Evolutionary conservation across 2,113 vertebrate genomes (phyloP), one percentile per base, ranked within the genome.

Genomic region (Brachypodius melanocephalos): DNA sequence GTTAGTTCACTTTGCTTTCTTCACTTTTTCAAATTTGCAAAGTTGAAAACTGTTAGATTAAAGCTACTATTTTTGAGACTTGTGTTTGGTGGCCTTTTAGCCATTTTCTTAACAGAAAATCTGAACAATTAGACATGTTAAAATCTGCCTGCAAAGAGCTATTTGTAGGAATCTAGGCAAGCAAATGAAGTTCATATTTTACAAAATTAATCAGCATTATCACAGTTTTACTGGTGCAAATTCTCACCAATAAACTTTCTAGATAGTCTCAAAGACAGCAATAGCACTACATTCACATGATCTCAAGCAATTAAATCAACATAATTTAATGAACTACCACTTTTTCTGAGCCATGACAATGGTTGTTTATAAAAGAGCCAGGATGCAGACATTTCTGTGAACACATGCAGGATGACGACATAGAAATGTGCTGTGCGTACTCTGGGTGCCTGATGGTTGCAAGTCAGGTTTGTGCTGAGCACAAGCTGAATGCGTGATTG

Each of bases 351-450:
- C 20, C 46, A 55, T 10, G 12, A 46, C 58, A 63, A 52, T 54
- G 14, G 18, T 15, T 67, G 13, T 4, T 59, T 61, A 22, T 40
- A 34, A 29, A 67, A 54, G 40, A 12, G 8, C 4, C 52, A 40
- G 25, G 28, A 40, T 34, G 20, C 6, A 81, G 40, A 52, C 1
- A 5, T n/a, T 38, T 7, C 22, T 59, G 8, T 45, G 1, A 2
- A 8, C 16, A n/a, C 1, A 2, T 8, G 29, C 19, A 59, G 13
- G 9, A 40, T 0, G 2, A 31, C 68, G 13, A 25, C 29, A 45
- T 32, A 17, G 22, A 46, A 46, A 46, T 15, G 16, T 31, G 28
- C 16, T 0, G 0, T 45, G 13, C 19, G n/a, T 6, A 4, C 29
- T 16, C 10, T 17, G 5, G 16, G 6, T 29, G 13, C 10, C 52